Evolutionary conservation across 1,140 invertebrate species (phyloP).

Genomic region (Mesaphorura yosii): DNA sequence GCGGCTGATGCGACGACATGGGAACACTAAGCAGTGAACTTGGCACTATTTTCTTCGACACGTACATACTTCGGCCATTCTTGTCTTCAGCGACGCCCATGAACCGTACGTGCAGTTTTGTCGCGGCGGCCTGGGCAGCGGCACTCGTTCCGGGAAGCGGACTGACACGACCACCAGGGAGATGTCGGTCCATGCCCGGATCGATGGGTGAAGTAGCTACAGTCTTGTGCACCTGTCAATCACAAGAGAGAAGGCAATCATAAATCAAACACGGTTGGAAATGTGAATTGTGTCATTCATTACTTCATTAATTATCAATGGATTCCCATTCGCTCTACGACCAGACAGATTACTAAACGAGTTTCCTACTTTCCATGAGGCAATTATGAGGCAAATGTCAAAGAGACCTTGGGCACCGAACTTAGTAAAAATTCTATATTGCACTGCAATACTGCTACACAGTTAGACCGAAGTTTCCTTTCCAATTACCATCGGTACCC

Average conservation of each 20-base stretch:
- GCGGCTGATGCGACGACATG: not conserved
- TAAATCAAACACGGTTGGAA: not conserved
- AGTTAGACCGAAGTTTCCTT: slow-evolving; percentile 22
- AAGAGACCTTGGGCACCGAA: slow-evolving; percentile 16
- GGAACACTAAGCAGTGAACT: slow-evolving; percentile 17
- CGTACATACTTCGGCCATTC: slow-evolving; percentile 18
- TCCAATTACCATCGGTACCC: slow-evolving; percentile 12
- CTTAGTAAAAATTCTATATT: not conserved
- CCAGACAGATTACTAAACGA: too few species aligned
- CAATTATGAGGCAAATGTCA: too few species aligned
- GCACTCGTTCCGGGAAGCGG: not conserved
- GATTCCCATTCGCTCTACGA: slow-evolving; percentile 9
- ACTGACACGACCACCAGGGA: not conserved
- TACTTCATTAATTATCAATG: slow-evolving; percentile 7
- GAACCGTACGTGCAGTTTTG: slow-evolving; percentile 27
- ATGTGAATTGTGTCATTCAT: not conserved
- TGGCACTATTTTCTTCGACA: slow-evolving; percentile 16
- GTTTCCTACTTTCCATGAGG: too few species aligned
- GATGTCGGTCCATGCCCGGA: not conserved
- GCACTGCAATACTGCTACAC: slow-evolving; percentile 1
- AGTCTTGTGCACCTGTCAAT: slow-evolving; percentile 60
- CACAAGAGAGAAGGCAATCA: slow-evolving; percentile 5
- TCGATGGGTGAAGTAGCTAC: slow-evolving; percentile 79
- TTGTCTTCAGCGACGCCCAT: slow-evolving; percentile 28
- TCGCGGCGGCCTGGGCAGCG: slow-evolving; percentile 2